Evolutionary conservation across 2,888 invertebrate species (phyloP).

Genomic region (Xanthorhoe designata): DNA sequence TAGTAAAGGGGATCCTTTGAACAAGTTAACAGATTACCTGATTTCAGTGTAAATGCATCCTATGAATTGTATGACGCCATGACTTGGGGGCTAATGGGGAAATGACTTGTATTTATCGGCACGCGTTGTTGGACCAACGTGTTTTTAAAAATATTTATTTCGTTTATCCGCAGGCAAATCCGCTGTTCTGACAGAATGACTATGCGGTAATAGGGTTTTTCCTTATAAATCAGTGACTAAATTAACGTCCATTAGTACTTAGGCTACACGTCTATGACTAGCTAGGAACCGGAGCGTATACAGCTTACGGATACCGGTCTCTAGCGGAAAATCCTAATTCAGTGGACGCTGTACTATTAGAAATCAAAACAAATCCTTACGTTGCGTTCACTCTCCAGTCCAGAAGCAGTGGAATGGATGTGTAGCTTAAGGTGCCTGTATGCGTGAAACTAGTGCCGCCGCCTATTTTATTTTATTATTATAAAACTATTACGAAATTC

Average conservation of each 20-base stretch:
- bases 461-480: too few species aligned
- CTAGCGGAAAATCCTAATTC: too few species aligned
- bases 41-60: slow-evolving; percentile 12
- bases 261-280: too few species aligned
- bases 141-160: slow-evolving; percentile 12
- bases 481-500: too few species aligned
- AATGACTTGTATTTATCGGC: slow-evolving; percentile 33
- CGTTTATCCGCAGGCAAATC: neutral
- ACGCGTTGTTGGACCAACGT: slow-evolving; percentile 23
- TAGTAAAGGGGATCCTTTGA: neutral
- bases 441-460: too few species aligned
- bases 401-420: too few species aligned
- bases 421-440: too few species aligned
- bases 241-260: neutral
- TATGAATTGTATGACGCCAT: slow-evolving; percentile 14
- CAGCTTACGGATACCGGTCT: too few species aligned
- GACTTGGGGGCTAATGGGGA: slow-evolving; percentile 26
- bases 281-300: too few species aligned
- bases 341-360: too few species aligned
- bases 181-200: neutral
- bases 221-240: neutral
- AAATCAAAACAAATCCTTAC: too few species aligned
- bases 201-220: neutral
- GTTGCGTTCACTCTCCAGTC: too few species aligned
- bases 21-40: neutral